Conservation (phyloP, 2,113 vertebrate species). For the Prochilodus magdalenae region DNA sequence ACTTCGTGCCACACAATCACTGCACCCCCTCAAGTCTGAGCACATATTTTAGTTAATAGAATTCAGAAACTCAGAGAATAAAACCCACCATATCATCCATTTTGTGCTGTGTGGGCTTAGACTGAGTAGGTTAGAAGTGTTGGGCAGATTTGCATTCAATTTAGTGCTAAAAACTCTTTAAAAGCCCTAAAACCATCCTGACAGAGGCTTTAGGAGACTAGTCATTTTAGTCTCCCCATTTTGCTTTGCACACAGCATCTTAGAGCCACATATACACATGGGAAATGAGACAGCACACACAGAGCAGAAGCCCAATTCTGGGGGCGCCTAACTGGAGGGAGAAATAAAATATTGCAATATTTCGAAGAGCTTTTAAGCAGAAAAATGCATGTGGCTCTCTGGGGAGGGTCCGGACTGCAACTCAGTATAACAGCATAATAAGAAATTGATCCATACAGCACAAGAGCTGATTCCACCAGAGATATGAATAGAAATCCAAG, state of each 20-base stretch:
- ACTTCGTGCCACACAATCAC: neutral
- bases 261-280: constrained; percentile 41
- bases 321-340: constrained; percentile 27
- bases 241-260: constrained; percentile 34
- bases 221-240: constrained; percentile 8
- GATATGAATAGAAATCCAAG: constrained; percentile 47
- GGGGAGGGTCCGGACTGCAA: constrained; percentile 34
- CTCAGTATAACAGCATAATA: constrained; percentile 48
- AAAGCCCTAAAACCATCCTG: neutral
- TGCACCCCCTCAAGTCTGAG: neutral
- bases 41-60: neutral
- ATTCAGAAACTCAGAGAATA: neutral
- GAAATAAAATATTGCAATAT: constrained; percentile 38
- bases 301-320: constrained; percentile 26
- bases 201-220: constrained; percentile 22
- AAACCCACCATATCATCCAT: neutral
- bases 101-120: constrained; percentile 1
- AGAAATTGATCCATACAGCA: constrained; percentile 52
- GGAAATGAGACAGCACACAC: constrained; percentile 43
- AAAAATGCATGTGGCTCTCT: constrained; percentile 38
- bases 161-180: neutral
- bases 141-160: constrained; percentile 14
- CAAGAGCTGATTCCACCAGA: constrained; percentile 47
- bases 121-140: neutral
- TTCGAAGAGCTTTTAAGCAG: constrained; percentile 41